Evolutionary conservation across 2,888 invertebrate species (phyloP), one percentile per base, ranked within the genome.

Genomic region (Crepidodera aurea): DNA sequence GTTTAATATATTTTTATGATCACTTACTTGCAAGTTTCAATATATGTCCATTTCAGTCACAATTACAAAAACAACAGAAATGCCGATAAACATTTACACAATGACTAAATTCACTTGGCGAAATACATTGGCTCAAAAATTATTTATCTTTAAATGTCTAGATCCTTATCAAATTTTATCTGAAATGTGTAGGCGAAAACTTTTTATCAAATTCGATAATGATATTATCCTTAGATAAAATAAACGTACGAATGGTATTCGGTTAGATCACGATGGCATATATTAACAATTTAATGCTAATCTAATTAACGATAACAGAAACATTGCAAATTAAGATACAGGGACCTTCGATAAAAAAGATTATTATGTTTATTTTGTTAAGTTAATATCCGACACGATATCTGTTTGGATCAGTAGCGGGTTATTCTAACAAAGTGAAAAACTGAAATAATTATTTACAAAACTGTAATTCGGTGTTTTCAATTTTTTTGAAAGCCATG

Each of bases 201-300:
- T 2, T 22, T 29, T 37, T 37, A 37, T 37, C 37, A 37, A 37
- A 2, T 29, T 37, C 13, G 37, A 37, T 37, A 37, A 32, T 15
- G 4, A 37, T 5, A 37, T 1, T 37, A 37, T 13, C 15, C 22
- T 12, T 25, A 15, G 25, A 25, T 51, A 10, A 51, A 48, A 18
- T 10, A n/a, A n/a, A n/a, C n/a, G n/a, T n/a, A 7, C 4, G 40
- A 40, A 40, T 40, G 40, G 18, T 18, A 8, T 7, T 16, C 5
- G n/a, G 3, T 34, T 51, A 32, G 22, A 51, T 50, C 32, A 32
- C 15, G 16, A 18, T 1, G 18, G 0, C 7, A 16, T 16, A 19
- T n/a, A 42, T 54, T 54, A 40, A 42, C 42, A 34, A 8, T 12
- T 25, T 27, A 25, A 54, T 42, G 54, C 42, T 54, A 54, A 54